Conservation (phyloP, 1,140 invertebrate genomes). For the Orchestia grillus region DNA sequence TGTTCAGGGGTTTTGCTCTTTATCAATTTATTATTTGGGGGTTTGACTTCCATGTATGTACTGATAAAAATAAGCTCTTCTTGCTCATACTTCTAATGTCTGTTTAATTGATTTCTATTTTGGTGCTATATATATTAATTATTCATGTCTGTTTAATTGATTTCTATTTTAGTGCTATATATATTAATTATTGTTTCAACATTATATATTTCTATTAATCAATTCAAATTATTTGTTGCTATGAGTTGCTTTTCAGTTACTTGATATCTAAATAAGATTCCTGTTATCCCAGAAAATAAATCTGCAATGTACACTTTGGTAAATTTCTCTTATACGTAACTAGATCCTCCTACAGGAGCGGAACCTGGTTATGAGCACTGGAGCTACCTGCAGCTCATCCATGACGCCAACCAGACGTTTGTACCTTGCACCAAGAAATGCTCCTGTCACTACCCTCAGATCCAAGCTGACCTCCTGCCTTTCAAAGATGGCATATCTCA, state of each 20-base stretch:
- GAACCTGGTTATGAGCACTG: slow-evolving; percentile 1
- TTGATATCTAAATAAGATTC: background rate
- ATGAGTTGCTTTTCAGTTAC: background rate
- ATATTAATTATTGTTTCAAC: background rate
- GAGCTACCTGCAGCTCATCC: slow-evolving; percentile 43
- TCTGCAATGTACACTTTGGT: background rate
- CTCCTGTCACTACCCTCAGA: slow-evolving; percentile 77
- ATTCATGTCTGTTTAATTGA: too few species aligned
- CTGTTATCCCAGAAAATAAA: too few species aligned
- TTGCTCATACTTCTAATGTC: too few species aligned
- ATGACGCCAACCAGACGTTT: slow-evolving; percentile 38
- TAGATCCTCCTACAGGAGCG: background rate
- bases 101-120: too few species aligned
- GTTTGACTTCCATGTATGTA: too few species aligned
- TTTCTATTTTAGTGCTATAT: too few species aligned
- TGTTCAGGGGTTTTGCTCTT: background rate
- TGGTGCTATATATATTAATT: too few species aligned
- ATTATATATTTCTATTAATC: background rate
- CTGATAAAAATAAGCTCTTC: too few species aligned
- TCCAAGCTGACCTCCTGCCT: slow-evolving; percentile 79
- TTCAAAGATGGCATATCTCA: slow-evolving; percentile 81
- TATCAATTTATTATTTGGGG: background rate
- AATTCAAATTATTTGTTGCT: background rate
- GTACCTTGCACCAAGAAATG: slow-evolving; percentile 65
- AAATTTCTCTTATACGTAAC: background rate